Base-by-base conservation (phyloP, 2,797 vertebrate genomes). In the Cryptoprocta ferox region DNA sequence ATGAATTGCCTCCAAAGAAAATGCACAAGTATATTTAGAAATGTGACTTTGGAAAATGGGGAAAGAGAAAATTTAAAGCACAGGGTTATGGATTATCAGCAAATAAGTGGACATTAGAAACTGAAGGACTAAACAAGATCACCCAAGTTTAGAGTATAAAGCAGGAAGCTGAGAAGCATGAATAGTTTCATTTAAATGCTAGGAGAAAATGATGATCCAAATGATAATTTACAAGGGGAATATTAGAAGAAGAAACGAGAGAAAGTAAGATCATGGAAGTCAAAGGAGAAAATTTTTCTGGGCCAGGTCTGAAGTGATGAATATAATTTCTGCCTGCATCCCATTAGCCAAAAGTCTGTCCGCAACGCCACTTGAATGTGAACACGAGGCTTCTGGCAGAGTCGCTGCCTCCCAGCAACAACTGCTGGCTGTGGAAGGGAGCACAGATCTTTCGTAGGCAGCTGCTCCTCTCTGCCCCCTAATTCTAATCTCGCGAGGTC, bases 251-350 rank as follows among this genome's bases (percentile, higher is more conserved):
- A 66, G 89, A 92, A 87, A 89, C 9, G 42, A 71, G 48, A 95
- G 32, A 82, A 65, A 85, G 53, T 70, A 76, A 92, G 53, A 13
- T 84, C 26, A 15, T 3, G 4, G 18, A 68, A 91, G 39, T 89
- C 79, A 90, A 56, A 89, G 84, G 39, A 81, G 35, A 82, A 85
- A 45, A 50, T 48, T 53, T 94, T 92, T 94, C 81, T 89, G 53
- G 10, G 7, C 78, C 32, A 78, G 18, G 19, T 68, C 79, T 92
- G 37, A 89, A 76, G 19, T 42, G n/a, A 78, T 66, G 30, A 95
- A 81, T 93, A 16, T 68, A 48, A 79, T 82, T 92, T 96, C 79
- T 96, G 53, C 68, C 61, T 68, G 6, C 59, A 28, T 86, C 78
- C 73, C 68, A 68, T 79, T 82, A 83, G 45, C 53, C 48, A 48